Base-by-base conservation (phyloP, 92 coral and sea anemone species). In the Epizoanthus illoricatus region DNA sequence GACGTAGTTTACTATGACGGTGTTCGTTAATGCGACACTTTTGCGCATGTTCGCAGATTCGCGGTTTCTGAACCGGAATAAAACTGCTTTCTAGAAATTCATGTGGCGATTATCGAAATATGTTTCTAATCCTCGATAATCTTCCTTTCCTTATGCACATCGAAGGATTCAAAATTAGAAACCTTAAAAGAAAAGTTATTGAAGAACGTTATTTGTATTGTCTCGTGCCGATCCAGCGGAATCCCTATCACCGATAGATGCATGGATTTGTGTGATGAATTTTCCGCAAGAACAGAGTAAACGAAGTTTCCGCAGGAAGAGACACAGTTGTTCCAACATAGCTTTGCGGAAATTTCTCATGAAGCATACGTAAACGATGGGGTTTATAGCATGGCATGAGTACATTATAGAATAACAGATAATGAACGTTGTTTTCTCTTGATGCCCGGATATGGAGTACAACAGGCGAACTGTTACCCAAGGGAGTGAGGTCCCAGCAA, bases 391-490 rank as follows among this genome's bases (percentile, higher is more conserved):
- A 33, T 87, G 90, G 10, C 87, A 69, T 36, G 80, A 12, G 65
- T 82, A 78, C 39, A 87, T 21, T 21, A 84, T 54, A 5, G 84
- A 66, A 20, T 87, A 87, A 43, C 84, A 84, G 6, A 87, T 28
- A 1, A 84, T 72, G 78, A 81, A 87, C 47, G 79, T 75, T 13
- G n/a, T 10, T 17, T 43, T 76, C 4, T 87, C 84, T 43, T 87
- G 90, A 62, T 84, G 87, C 3, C 87, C 87, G 28, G 80, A 67
- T 55, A 84, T 87, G 80, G 84, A 84, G 41, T 87, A 78, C 41
- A 87, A 18, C 23, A 87, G 54, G 6, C 90, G 66, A 17, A 78
- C 79, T 39, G 79, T 33, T 13, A 87, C 79, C 90, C 90, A 87
- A 3, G 90, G 90, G 0, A 87, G 87, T 36, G 87, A 83, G 6